Base-by-base conservation (phyloP, 2,113 vertebrate genomes). In the Numenius arquata region DNA sequence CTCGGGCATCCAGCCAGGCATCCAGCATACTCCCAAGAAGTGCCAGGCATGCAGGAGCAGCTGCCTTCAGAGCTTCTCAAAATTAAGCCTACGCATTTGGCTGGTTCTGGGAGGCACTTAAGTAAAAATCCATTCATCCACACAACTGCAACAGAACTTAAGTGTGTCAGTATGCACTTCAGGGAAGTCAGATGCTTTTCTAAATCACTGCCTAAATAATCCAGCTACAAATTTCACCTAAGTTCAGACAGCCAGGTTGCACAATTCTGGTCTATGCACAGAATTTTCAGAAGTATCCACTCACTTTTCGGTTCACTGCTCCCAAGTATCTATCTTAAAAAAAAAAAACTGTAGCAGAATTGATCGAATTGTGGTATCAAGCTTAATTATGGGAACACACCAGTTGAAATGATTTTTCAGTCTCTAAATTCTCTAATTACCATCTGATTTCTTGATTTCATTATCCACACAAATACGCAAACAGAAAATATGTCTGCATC, bases 21-120 rank as follows among this genome's bases (percentile, higher is more conserved):
- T 1, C 4, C 38, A 59, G 15, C 8, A 0, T 29, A 27, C 34
- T 47, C 63, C 65, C 0, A 0, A 40, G 8, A 78, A 66, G 30
- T 1, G 40, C 36, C 17, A 74, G 61, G 20, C 3, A 2, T 32
- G 36, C 8, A 3, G 1, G 3, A 59, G 36, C 47, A 70, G 48
- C 18, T 68, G 48, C 2, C 0, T 22, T 14, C 62, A 74, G 18
- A 56, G 47, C 27, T 61, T 58, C 30, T 52, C 45, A 67, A 85
- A 88, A 89, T 30, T 20, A 59, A 62, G 36, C 36, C 71, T 52
- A 32, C 9, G 25, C 17, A 27, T 95, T 63, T 55, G 38, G 53
- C 45, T 85, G 58, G 36, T 59, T 36, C 43, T 36, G 29, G 30
- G 8, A 62, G 12, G 21, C 41, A 55, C 43, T 76, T 72, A 65